Evolutionary conservation across 2,797 vertebrate genomes (phyloP).

Genomic region (Sparidentex hasta): DNA sequence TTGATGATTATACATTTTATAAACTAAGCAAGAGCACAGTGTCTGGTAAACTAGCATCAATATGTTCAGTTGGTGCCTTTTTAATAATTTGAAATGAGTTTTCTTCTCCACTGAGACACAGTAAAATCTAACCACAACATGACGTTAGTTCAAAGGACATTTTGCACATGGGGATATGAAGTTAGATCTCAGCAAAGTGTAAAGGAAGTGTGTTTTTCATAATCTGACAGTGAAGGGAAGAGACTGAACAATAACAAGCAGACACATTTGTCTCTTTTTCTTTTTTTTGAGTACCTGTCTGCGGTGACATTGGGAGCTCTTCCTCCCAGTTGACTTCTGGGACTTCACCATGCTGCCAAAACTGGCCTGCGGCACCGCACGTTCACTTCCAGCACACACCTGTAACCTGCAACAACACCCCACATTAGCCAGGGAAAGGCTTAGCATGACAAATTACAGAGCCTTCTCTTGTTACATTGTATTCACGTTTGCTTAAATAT

Average conservation of each 20-base stretch:
- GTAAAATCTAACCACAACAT: not conserved
- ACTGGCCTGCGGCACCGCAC: conserved; percentile 61
- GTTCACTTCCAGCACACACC: conserved; percentile 68
- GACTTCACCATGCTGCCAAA: conserved; percentile 83
- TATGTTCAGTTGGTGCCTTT: not conserved
- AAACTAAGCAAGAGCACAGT: not conserved
- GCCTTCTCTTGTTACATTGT: not conserved
- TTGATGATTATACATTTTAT: too few relatives aligned
- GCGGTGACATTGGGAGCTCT: conserved; percentile 79
- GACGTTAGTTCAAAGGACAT: not conserved
- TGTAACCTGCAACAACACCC: conserved; percentile 71
- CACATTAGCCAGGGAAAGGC: conserved; percentile 38
- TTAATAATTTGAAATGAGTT: not conserved
- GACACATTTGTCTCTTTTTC: not conserved
- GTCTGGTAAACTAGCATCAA: not conserved
- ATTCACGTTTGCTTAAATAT: too few relatives aligned
- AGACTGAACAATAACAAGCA: conserved; percentile 17
- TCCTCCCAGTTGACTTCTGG: conserved; percentile 82
- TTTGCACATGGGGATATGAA: not conserved
- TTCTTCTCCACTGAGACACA: not conserved
- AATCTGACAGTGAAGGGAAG: conserved; percentile 8
- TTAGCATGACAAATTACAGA: not conserved
- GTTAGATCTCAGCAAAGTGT: not conserved
- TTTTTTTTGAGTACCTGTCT: conserved; percentile 79
- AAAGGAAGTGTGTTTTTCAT: conserved; percentile 21